phyloP scores from a whole-genome alignment of 1,140 invertebrate genomes.

The Macrobrachium rosenbergii region DNA sequence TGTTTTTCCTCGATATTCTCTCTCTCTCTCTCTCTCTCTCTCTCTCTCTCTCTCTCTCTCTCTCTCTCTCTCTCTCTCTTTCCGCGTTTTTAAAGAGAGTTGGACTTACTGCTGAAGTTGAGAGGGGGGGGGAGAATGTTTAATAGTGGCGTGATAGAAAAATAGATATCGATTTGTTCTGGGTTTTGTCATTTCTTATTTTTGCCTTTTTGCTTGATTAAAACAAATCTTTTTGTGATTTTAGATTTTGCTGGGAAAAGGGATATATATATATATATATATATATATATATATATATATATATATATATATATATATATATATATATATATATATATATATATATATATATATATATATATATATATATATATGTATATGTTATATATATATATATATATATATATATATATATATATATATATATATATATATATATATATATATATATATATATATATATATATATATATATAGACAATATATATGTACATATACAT shows the following conservation, averaged over 20 bases:
- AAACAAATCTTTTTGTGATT: too few relatives aligned
- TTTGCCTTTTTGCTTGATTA: not conserved
- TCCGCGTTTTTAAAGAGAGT: too few relatives aligned
- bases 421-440: slow-evolving; percentile 23
- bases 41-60: too few relatives aligned
- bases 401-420: not conserved
- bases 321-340: slow-evolving; percentile 22
- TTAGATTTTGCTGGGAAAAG: not conserved
- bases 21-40: too few relatives aligned
- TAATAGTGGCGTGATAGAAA: too few relatives aligned
- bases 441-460: slow-evolving; percentile 27
- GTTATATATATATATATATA: slow-evolving; percentile 1
- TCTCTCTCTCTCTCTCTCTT: too few relatives aligned
- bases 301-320: slow-evolving; percentile 21
- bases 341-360: slow-evolving; percentile 19
- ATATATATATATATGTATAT: slow-evolving; percentile 27
- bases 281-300: slow-evolving; percentile 27
- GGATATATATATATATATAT: slow-evolving; percentile 15
- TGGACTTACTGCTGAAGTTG: too few relatives aligned
- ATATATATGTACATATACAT: slow-evolving; percentile 18
- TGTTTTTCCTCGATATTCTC: too few relatives aligned
- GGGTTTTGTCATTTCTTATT: too few relatives aligned
- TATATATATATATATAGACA: slow-evolving; percentile 16
- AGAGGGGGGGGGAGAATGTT: too few relatives aligned
- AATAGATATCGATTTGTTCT: too few relatives aligned